Evolutionary conservation across 2,797 vertebrate species (phyloP).

Genomic region (Sparus aurata): DNA sequence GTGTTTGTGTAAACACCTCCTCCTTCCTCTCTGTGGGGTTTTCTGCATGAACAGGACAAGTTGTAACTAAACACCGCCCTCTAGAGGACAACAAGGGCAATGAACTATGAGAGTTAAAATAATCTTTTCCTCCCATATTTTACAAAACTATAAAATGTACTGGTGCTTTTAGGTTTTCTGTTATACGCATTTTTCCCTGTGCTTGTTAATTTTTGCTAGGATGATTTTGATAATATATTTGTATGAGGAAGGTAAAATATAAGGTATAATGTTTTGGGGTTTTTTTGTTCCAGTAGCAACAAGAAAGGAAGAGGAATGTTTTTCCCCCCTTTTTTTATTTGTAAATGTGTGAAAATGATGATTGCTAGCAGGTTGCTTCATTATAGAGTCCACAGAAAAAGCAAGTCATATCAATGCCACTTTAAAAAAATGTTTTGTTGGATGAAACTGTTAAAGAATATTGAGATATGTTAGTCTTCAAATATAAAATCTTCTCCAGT

Average conservation of each 20-base stretch:
- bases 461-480: no score
- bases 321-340: no score
- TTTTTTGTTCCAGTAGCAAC: no score
- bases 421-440: no score
- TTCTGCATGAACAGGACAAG: neutral
- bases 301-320: no score
- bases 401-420: no score
- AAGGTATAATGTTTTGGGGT: no score
- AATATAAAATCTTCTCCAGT: no score
- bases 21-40: neutral
- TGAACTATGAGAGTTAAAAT: neutral
- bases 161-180: neutral
- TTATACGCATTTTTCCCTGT: neutral
- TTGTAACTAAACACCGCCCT: constrained; percentile 49
- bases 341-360: neutral
- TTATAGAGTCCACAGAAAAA: neutral
- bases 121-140: no score
- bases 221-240: no score
- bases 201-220: neutral
- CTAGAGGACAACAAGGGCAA: constrained; percentile 35
- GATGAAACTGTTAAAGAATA: no score
- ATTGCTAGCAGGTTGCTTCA: neutral
- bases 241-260: no score
- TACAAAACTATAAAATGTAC: neutral
- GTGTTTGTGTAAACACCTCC: constrained; percentile 19